Conservation (phyloP, 2,888 invertebrate genomes). For the Lomographa bimaculata region DNA sequence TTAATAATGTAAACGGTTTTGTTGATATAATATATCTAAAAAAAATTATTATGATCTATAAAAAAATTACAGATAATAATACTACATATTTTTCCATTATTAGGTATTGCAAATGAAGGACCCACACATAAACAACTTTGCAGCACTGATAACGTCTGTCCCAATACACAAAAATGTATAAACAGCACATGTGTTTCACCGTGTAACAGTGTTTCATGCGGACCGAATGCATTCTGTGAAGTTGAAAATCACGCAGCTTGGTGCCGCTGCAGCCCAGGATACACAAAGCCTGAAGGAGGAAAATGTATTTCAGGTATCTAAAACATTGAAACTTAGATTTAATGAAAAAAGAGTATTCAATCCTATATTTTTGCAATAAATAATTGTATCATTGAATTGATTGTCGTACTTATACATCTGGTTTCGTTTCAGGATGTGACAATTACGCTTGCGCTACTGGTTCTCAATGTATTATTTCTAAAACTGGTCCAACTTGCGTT, state of each 20-base stretch:
- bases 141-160: constrained; percentile 89
- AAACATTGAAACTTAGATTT: constrained; percentile 1
- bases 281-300: constrained; percentile 89
- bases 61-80: too few species aligned
- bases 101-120: constrained; percentile 63
- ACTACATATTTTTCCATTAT: too few species aligned
- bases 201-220: constrained; percentile 90
- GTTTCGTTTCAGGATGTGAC: constrained; percentile 89
- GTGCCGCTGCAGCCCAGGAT: constrained; percentile 94
- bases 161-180: constrained; percentile 90
- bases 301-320: constrained; percentile 91
- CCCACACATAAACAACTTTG: constrained; percentile 87
- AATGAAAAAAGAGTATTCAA: too few species aligned
- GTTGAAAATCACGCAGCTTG: constrained; percentile 94
- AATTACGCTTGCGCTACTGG: constrained; percentile 91
- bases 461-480: constrained; percentile 93
- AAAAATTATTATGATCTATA: too few species aligned
- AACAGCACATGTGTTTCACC: constrained; percentile 92
- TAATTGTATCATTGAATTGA: too few species aligned
- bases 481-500: constrained; percentile 93
- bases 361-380: too few species aligned
- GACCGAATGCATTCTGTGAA: constrained; percentile 93
- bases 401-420: too few species aligned
- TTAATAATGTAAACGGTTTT: too few species aligned
- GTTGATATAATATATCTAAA: too few species aligned